These are phyloP conservation scores for Anticlea derivata DNA, from an alignment of 2,888 invertebrate species.

Conservation along the genomic window DNA sequence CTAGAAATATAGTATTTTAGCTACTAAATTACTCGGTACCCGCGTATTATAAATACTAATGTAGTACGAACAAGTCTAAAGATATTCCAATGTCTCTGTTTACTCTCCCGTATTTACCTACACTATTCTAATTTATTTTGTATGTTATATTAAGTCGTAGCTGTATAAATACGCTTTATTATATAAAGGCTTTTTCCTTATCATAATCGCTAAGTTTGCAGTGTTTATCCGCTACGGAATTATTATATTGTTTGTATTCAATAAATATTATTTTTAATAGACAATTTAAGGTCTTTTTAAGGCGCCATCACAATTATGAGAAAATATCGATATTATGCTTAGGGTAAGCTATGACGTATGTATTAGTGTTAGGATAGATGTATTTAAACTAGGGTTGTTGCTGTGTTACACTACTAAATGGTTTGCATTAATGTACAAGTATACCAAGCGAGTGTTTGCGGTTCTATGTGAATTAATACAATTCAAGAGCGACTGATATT, in stretches of 20 bases:
- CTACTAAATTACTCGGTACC: too few species aligned
- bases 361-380: conserved; percentile 69
- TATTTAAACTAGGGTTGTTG: conserved; percentile 67
- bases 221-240: conserved; percentile 62
- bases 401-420: conserved; percentile 65
- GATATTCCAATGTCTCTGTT: conserved; percentile 53
- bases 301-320: conserved; percentile 75
- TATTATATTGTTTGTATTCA: conserved; percentile 65
- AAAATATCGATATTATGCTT: conserved; percentile 65
- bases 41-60: too few species aligned
- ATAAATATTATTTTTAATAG: conserved; percentile 67
- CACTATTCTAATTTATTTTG: conserved; percentile 68
- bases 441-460: conserved; percentile 44
- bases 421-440: conserved; percentile 56
- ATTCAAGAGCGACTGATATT: conserved; percentile 73
- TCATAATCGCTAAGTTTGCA: conserved; percentile 64
- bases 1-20: too few species aligned
- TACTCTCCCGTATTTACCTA: conserved; percentile 41
- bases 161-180: conserved; percentile 72
- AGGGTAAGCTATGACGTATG: conserved; percentile 56
- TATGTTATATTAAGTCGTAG: conserved; percentile 64
- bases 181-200: conserved; percentile 63
- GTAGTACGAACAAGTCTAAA: too few species aligned
- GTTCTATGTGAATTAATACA: conserved; percentile 54
- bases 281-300: conserved; percentile 69